These are phyloP conservation scores for Temnothorax curvispinosus DNA, from an alignment of 1,140 invertebrate species.

Conservation along the genomic window DNA sequence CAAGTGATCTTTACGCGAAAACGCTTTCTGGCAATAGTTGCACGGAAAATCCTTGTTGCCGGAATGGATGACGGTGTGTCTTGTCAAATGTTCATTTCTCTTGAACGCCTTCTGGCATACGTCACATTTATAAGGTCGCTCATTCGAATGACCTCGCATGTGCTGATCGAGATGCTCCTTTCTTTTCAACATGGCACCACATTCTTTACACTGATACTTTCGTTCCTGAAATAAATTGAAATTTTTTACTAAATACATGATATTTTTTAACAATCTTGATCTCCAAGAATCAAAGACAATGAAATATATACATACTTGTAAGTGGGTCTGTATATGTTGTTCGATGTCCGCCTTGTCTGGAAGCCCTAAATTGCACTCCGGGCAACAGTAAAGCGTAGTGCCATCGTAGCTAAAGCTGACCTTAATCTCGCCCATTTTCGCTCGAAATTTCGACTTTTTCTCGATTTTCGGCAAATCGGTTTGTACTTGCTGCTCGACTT, in stretches of 20 bases:
- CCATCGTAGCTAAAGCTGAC: constrained; percentile 83
- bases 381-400: constrained; percentile 84
- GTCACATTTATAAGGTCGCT: constrained; percentile 88
- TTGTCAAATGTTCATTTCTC: constrained; percentile 85
- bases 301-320: constrained; percentile 76
- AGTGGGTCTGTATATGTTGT: constrained; percentile 84
- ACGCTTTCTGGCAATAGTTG: constrained; percentile 91
- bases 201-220: constrained; percentile 85
- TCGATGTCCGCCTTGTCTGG: constrained; percentile 82
- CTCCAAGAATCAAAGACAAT: not conserved
- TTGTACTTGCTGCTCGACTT: constrained; percentile 81
- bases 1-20: constrained; percentile 92
- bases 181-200: constrained; percentile 84
- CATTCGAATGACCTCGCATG: constrained; percentile 90
- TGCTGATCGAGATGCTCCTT: constrained; percentile 88
- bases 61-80: constrained; percentile 86
- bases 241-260: not conserved
- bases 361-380: constrained; percentile 84
- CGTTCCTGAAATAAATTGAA: constrained; percentile 79
- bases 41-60: constrained; percentile 90
- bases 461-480: constrained; percentile 82
- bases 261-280: not conserved
- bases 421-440: constrained; percentile 85
- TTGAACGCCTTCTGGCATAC: constrained; percentile 87
- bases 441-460: constrained; percentile 84